These are phyloP conservation scores for Polymixis flavicincta DNA, from an alignment of 2,888 invertebrate species.

Conservation along the genomic window DNA sequence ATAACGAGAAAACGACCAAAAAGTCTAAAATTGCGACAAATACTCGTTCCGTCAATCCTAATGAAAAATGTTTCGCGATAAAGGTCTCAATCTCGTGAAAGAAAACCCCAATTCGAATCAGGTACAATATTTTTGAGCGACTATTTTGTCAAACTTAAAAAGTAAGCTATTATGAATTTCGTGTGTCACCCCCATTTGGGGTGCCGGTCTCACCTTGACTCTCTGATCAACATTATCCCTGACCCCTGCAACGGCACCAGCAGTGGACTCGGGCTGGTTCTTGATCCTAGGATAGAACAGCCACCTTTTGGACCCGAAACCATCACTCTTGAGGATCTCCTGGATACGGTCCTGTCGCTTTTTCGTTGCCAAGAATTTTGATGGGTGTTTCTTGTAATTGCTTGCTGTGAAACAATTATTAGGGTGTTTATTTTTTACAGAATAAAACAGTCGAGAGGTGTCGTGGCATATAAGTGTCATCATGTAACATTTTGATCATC, in stretches of 20 bases:
- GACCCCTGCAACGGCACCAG: slow-evolving; percentile 59
- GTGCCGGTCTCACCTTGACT: slow-evolving; percentile 70
- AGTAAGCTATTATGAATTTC: too few species aligned
- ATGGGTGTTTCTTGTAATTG: slow-evolving; percentile 80
- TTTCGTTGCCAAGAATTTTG: slow-evolving; percentile 83
- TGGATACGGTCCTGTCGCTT: slow-evolving; percentile 84
- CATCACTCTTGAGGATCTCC: slow-evolving; percentile 84
- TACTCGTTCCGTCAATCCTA: too few species aligned
- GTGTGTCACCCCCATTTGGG: too few species aligned
- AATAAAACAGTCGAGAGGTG: not conserved
- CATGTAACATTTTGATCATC: not conserved
- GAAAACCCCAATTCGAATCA: not conserved
- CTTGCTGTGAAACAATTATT: slow-evolving; percentile 74
- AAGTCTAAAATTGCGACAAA: not conserved
- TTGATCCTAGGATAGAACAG: slow-evolving; percentile 81
- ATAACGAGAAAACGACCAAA: not conserved
- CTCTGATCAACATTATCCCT: slow-evolving; percentile 82
- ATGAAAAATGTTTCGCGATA: not conserved
- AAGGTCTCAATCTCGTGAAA: not conserved
- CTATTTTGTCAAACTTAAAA: too few species aligned
- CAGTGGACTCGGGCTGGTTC: slow-evolving; percentile 56
- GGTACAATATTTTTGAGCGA: too few species aligned
- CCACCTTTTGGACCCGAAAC: slow-evolving; percentile 86
- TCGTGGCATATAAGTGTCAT: not conserved
- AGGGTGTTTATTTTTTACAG: not conserved